A percentile compares a stretch with the other conserved stretches of the same genome.
Evolutionary conservation across 2,888 invertebrate genomes (phyloP).

Genomic region (Pristionchus japonicus): DNA sequence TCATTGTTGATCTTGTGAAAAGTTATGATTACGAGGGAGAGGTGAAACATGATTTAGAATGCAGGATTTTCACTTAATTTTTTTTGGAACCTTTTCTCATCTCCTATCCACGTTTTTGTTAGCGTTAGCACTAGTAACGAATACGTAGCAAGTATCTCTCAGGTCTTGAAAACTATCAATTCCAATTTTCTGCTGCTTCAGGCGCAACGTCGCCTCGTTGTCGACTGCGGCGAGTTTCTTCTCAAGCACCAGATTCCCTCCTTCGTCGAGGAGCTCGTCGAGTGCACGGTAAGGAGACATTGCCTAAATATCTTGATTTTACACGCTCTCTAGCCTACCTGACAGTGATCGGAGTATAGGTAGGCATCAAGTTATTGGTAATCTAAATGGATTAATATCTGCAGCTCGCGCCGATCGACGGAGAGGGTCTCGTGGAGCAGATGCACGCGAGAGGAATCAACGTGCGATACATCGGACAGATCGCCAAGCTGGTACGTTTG

Average conservation of each 20-base stretch:
- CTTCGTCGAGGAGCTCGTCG: conserved; percentile 8
- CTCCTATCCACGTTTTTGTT: background rate
- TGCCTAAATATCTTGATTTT: background rate
- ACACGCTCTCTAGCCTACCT: background rate
- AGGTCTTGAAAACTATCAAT: no score
- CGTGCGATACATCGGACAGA: conserved; percentile 94
- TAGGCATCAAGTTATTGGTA: no score
- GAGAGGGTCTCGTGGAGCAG: conserved; percentile 90
- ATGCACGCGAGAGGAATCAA: conserved; percentile 95
- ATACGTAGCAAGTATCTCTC: background rate
- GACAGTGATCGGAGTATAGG: no score
- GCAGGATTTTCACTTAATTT: background rate
- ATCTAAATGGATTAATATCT: no score
- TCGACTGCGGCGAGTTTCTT: conserved; percentile 95
- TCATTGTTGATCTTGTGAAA: no score
- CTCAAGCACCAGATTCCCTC: conserved; percentile 92
- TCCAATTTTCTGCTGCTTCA: no score
- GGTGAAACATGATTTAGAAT: background rate
- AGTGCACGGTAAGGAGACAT: background rate
- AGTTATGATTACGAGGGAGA: no score
- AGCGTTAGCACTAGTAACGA: background rate
- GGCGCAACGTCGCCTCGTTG: conserved; percentile 90
- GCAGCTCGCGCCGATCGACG: conserved; percentile 87
- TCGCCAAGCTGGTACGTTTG: conserved; percentile 84
- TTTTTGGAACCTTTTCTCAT: background rate